Evolutionary conservation across 2,797 vertebrate species (phyloP).

Genomic region (Poecilia picta): DNA sequence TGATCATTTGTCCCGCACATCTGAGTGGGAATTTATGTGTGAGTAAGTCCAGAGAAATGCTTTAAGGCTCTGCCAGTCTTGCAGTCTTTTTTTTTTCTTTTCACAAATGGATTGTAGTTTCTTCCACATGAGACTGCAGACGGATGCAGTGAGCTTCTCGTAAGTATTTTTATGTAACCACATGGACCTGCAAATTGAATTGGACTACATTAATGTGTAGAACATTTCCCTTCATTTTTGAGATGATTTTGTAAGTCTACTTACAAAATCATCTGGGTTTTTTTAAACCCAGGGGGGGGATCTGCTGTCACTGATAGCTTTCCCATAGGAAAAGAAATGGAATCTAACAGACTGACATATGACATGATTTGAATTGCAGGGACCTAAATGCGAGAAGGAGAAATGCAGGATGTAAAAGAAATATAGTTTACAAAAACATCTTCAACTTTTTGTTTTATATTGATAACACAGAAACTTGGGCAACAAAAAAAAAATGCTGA

Average conservation of each 20-base stretch:
- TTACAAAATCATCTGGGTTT: too few relatives aligned
- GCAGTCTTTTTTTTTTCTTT: not conserved
- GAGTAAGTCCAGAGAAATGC: slow-evolving; percentile 5
- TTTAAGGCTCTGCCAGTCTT: not conserved
- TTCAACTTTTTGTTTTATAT: not conserved
- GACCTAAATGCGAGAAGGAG: not conserved
- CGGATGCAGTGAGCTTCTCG: not conserved
- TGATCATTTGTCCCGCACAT: slow-evolving; percentile 12
- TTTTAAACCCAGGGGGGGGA: too few relatives aligned
- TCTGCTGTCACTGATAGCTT: not conserved
- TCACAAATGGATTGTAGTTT: not conserved
- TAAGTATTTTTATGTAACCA: slow-evolving; percentile 8
- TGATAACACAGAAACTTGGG: not conserved
- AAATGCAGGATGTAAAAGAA: not conserved
- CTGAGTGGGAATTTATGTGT: slow-evolving; percentile 19
- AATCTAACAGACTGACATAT: not conserved
- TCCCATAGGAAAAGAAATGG: not conserved
- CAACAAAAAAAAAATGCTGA: too few relatives aligned
- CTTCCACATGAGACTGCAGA: not conserved
- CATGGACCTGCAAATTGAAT: slow-evolving; percentile 12
- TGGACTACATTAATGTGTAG: not conserved
- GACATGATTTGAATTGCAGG: not conserved
- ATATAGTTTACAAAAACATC: not conserved
- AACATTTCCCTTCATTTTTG: not conserved
- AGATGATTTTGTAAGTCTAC: too few relatives aligned